Percentiles rank a stretch among this genome's conserved stretches.
Evolutionary conservation across 2,113 vertebrate genomes (phyloP).

Genomic region (Xenopus laevis): DNA sequence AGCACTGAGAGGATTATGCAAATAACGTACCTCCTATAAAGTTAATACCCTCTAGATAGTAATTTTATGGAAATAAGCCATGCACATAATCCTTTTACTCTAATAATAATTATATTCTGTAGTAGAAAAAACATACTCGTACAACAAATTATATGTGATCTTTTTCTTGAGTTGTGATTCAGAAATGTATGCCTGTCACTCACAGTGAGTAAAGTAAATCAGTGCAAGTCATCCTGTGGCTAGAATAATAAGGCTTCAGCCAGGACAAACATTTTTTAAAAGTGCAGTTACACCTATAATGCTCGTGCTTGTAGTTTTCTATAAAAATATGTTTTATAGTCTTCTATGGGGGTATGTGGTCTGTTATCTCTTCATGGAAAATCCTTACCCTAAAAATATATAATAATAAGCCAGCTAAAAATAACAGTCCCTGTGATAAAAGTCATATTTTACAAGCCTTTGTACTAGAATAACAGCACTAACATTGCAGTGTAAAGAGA

Average conservation of each 20-base stretch:
- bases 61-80: background rate
- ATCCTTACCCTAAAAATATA: too few relatives aligned
- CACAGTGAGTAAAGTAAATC: background rate
- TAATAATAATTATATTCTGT: slow-evolving; percentile 1
- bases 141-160: background rate
- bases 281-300: too few relatives aligned
- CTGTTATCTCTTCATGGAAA: too few relatives aligned
- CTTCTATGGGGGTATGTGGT: too few relatives aligned
- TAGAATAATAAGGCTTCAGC: background rate
- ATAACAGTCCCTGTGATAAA: too few relatives aligned
- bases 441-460: too few relatives aligned
- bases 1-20: background rate
- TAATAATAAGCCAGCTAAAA: too few relatives aligned
- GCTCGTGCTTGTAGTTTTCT: too few relatives aligned
- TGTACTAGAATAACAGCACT: too few relatives aligned
- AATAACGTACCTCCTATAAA: background rate
- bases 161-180: background rate
- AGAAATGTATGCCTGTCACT: background rate
- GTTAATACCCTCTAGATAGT: background rate
- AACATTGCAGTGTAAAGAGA: too few relatives aligned
- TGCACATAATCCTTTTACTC: background rate
- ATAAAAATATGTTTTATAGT: too few relatives aligned
- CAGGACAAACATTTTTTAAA: too few relatives aligned
- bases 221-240: background rate
- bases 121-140: background rate